Conservation (phyloP, 2,797 vertebrate genomes). For the Steatocranus sp. region DNA sequence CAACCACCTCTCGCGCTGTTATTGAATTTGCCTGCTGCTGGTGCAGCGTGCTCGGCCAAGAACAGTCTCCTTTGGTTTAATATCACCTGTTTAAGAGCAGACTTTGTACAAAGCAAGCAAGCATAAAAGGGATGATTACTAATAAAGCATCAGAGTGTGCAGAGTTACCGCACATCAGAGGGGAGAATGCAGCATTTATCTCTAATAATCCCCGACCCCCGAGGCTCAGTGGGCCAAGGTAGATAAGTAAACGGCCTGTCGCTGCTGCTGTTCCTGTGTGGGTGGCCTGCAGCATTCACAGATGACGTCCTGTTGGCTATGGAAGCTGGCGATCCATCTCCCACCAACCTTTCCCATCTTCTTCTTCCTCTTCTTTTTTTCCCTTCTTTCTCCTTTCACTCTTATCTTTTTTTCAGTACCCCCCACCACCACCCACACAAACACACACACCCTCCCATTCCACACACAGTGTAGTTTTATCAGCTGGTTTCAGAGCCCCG, state of each 20-base stretch:
- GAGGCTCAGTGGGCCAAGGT: conserved; percentile 42
- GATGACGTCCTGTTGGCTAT: conserved; percentile 38
- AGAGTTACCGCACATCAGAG: neutral
- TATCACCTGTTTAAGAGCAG: neutral
- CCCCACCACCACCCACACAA: neutral
- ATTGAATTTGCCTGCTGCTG: neutral
- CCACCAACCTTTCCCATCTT: conserved; percentile 5
- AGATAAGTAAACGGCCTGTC: conserved; percentile 56
- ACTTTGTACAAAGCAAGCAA: neutral
- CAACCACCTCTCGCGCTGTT: neutral
- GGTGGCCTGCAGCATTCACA: conserved; percentile 59
- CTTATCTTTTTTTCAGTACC: conserved; percentile 54
- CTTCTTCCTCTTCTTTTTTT: neutral
- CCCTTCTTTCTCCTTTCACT: neutral
- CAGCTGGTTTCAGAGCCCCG: conserved; percentile 55
- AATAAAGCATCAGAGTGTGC: neutral
- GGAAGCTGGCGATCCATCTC: conserved; percentile 43
- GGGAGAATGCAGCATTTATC: conserved; percentile 31
- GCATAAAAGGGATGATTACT: neutral
- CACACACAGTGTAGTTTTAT: conserved; percentile 53
- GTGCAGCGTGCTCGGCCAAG: neutral
- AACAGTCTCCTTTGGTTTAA: neutral
- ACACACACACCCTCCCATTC: neutral
- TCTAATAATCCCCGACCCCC: conserved; percentile 40
- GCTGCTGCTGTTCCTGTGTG: conserved; percentile 40